A percentile compares a stretch with the other conserved stretches of the same genome.
Evolutionary conservation across 2,888 invertebrate genomes (phyloP).

Genomic region (Adineta ricciae): DNA sequence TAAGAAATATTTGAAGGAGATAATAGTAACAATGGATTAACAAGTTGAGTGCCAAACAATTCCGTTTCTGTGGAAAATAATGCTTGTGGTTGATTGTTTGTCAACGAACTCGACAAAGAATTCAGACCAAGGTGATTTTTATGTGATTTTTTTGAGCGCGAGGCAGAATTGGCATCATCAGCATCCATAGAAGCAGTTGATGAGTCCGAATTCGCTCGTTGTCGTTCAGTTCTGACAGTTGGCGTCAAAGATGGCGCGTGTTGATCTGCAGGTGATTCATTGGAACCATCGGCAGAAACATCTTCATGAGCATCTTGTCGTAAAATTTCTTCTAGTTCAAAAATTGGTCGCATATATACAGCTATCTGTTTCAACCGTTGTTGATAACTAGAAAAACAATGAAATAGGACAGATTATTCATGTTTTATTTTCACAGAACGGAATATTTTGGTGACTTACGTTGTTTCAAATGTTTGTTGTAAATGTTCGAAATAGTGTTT

Average conservation of each 20-base stretch:
- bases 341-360: constrained; percentile 6
- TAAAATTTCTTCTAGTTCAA: constrained; percentile 2
- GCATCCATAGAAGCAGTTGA: background rate
- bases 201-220: constrained; percentile 12
- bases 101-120: background rate
- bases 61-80: background rate
- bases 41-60: background rate
- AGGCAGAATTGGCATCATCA: background rate
- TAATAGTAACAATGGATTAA: constrained; percentile 7
- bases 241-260: background rate
- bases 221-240: background rate
- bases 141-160: background rate
- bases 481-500: constrained; percentile 23
- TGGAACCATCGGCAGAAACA: background rate
- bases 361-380: constrained; percentile 8
- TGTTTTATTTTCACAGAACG: background rate
- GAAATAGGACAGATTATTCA: no score
- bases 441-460: background rate
- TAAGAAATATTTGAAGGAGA: background rate
- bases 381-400: background rate
- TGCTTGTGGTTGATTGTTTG: background rate
- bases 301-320: background rate
- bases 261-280: background rate
- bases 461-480: background rate
- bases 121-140: background rate